phyloP scores from a whole-genome alignment of 2,113 vertebrate species.

The Archilochus colubris region DNA sequence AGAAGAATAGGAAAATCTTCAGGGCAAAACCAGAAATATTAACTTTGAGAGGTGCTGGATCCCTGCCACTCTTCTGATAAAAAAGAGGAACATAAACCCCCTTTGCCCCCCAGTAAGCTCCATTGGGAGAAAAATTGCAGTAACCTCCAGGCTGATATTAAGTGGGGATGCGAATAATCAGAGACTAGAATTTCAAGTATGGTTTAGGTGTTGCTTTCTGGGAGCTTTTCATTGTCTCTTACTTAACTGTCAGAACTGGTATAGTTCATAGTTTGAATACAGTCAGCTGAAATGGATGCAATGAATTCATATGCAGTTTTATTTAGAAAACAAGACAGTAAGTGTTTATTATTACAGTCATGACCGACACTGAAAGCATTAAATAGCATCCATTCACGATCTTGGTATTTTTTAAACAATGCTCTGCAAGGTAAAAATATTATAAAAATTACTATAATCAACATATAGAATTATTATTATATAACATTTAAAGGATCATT shows the following conservation, averaged over 20 bases:
- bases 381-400: background rate
- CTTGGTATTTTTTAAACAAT: background rate
- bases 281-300: background rate
- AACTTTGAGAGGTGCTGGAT: background rate
- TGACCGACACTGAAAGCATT: background rate
- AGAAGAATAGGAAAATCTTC: background rate
- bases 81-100: background rate
- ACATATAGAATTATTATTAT: background rate
- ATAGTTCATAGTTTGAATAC: background rate
- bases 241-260: background rate
- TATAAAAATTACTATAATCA: background rate
- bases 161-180: background rate
- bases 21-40: background rate
- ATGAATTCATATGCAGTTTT: background rate
- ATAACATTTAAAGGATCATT: background rate
- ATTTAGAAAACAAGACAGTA: background rate
- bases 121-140: background rate
- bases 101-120: background rate
- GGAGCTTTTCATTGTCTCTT: background rate
- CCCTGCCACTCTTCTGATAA: background rate
- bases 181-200: background rate
- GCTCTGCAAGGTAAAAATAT: background rate
- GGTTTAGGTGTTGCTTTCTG: background rate
- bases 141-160: background rate
- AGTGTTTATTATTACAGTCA: background rate